Evolutionary conservation across 2,797 vertebrate genomes (phyloP), one percentile per base, ranked within the genome.

Genomic region (Pterois miles): DNA sequence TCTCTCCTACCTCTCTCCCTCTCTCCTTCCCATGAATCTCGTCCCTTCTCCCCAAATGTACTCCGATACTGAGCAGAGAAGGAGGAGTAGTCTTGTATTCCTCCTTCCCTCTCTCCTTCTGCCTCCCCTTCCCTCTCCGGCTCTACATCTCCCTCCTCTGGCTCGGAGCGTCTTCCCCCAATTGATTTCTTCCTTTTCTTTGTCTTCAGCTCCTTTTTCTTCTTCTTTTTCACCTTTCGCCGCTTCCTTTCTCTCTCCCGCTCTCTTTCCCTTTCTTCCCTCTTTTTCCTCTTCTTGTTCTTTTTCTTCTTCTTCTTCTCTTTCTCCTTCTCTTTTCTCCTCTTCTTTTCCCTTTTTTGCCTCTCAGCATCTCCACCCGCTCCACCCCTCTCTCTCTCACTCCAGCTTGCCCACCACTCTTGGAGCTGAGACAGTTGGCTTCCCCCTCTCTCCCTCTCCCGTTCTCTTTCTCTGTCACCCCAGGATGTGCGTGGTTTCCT

Each of bases 381-480:
- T 82, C 91, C 93, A 40, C 92, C 85, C 87, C 94, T 89, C 74
- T 96, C 95, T 78, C 94, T 89, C 66, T 96, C 96, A 48, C 91
- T 95, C 95, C 95, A 96, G 76, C 94, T 95, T 27, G 95, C 95
- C 95, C 95, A 96, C 95, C 95, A 96, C 81, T 96, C 94, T 77
- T 95, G 95, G 36, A 96, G 94, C 86, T 96, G 95, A 50, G 95
- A 93, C 80, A 96, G 88, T 74, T 96, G 95, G 86, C 95, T 96
- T 9, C 95, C 94, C 1, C 94, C 95, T 70, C 95, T 89, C 74
- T 95, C 95, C 75, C 95, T 87, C 63, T 92, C 93, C n/a, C 94
- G 88, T 86, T 96, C 96, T 90, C 96, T 93, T 76, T 96, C 96
- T 91, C 96, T 95, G 86, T 97, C 96, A 81, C 96, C 96, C 86